Evolutionary conservation across 1,140 invertebrate genomes (phyloP).

Genomic region (Lepidurus apus): DNA sequence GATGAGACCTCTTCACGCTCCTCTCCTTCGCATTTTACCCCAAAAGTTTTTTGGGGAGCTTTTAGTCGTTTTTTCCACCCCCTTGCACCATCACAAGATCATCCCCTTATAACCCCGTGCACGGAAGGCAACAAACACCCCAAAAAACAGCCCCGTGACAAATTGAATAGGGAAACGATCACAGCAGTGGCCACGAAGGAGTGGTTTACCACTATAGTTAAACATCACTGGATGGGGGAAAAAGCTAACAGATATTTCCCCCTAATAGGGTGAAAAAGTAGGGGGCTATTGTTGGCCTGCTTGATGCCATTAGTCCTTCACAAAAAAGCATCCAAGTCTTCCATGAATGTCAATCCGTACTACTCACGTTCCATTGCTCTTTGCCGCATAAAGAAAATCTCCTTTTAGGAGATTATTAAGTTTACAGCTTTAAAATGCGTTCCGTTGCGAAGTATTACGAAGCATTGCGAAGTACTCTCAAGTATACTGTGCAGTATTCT

Average conservation of each 20-base stretch:
- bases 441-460: too few relatives aligned
- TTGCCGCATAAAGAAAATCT: not conserved
- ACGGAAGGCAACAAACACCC: slow-evolving; percentile 14
- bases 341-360: not conserved
- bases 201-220: slow-evolving; percentile 22
- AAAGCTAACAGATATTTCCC: slow-evolving; percentile 16
- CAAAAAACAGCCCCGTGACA: slow-evolving; percentile 7
- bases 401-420: not conserved
- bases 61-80: slow-evolving; percentile 17
- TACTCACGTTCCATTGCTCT: not conserved
- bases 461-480: too few relatives aligned
- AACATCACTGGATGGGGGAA: not conserved
- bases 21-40: not conserved
- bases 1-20: not conserved
- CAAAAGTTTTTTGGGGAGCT: not conserved
- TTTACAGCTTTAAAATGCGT: too few relatives aligned
- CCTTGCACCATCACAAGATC: slow-evolving; percentile 12
- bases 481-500: too few relatives aligned
- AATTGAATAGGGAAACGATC: slow-evolving; percentile 22
- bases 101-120: not conserved
- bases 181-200: slow-evolving; percentile 16
- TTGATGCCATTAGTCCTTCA: not conserved
- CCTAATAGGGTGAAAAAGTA: slow-evolving; percentile 12
- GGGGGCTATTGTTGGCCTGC: not conserved
- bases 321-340: slow-evolving; percentile 15